Conservation (phyloP, 2,888 invertebrate genomes). For the Serrognathus titanus region DNA sequence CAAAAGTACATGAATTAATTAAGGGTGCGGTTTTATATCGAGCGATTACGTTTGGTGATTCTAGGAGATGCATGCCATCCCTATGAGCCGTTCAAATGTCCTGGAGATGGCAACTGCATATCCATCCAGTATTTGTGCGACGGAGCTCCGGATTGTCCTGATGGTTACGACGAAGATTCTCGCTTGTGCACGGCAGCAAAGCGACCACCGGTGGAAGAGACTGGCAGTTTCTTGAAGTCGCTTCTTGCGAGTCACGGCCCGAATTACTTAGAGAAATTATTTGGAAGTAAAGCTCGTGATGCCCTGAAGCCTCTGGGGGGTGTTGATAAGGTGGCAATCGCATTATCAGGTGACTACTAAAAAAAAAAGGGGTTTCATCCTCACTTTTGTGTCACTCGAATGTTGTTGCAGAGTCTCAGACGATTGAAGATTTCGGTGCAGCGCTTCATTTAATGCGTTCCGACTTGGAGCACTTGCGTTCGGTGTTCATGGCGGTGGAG, state of each 20-base stretch:
- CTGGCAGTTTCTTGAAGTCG: slow-evolving; percentile 91
- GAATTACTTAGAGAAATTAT: slow-evolving; percentile 93
- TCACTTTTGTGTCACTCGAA: too few relatives aligned
- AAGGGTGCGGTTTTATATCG: too few relatives aligned
- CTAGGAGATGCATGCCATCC: slow-evolving; percentile 79
- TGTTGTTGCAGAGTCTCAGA: slow-evolving; percentile 75
- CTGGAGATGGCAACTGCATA: slow-evolving; percentile 90
- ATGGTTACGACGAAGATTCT: slow-evolving; percentile 94
- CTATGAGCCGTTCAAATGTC: slow-evolving; percentile 95
- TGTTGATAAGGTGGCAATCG: slow-evolving; percentile 93
- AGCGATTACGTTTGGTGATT: slow-evolving; percentile 23
- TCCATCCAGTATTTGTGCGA: slow-evolving; percentile 96
- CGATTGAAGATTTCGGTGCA: slow-evolving; percentile 92
- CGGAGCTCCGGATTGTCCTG: slow-evolving; percentile 89
- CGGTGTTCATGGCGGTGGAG: slow-evolving; percentile 93
- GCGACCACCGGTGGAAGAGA: slow-evolving; percentile 94
- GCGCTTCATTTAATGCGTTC: slow-evolving; percentile 80
- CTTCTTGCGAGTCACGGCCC: slow-evolving; percentile 92
- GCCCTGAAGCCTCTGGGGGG: slow-evolving; percentile 89
- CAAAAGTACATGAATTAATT: too few relatives aligned
- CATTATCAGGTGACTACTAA: slow-evolving; percentile 80
- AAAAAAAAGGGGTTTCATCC: not conserved
- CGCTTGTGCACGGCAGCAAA: slow-evolving; percentile 95
- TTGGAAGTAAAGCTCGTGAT: slow-evolving; percentile 91
- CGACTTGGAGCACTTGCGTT: slow-evolving; percentile 87